Evolutionary conservation across 1,140 invertebrate species (phyloP).

Genomic region (Eubasilissa regina): DNA sequence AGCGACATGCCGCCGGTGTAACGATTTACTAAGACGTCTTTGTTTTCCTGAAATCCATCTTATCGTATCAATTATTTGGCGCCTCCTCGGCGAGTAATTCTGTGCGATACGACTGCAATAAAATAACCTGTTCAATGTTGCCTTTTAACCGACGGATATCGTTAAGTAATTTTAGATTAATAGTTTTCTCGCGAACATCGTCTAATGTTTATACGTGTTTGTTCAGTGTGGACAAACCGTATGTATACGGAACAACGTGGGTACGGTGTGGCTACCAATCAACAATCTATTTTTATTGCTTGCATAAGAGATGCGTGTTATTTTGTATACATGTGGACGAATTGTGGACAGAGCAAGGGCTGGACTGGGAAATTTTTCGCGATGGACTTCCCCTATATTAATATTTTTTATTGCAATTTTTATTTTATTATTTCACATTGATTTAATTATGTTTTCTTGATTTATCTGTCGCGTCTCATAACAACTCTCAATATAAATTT

Average conservation of each 20-base stretch:
- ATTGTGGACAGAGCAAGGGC: conserved; percentile 18
- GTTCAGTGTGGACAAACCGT: conserved; percentile 25
- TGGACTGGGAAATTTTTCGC: neutral
- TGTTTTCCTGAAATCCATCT: too few species aligned
- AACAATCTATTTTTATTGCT: conserved; percentile 46
- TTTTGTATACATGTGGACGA: conserved; percentile 43
- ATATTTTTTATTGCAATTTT: neutral
- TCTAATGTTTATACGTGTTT: neutral
- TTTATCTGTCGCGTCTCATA: too few species aligned
- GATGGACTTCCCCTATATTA: neutral
- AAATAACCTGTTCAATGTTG: too few species aligned
- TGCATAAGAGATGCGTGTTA: conserved; percentile 47
- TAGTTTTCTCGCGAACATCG: too few species aligned
- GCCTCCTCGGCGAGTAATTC: too few species aligned
- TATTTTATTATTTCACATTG: neutral
- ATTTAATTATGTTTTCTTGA: neutral
- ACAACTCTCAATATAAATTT: too few species aligned
- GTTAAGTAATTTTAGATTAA: too few species aligned
- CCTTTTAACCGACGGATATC: too few species aligned
- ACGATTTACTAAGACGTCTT: too few species aligned
- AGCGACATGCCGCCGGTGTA: too few species aligned
- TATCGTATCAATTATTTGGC: too few species aligned
- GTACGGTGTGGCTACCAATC: conserved; percentile 32
- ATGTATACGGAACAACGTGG: conserved; percentile 25
- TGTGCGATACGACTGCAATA: too few species aligned